Conservation (phyloP, 1,140 invertebrate species). For the Pseudomyrmex concolor region DNA sequence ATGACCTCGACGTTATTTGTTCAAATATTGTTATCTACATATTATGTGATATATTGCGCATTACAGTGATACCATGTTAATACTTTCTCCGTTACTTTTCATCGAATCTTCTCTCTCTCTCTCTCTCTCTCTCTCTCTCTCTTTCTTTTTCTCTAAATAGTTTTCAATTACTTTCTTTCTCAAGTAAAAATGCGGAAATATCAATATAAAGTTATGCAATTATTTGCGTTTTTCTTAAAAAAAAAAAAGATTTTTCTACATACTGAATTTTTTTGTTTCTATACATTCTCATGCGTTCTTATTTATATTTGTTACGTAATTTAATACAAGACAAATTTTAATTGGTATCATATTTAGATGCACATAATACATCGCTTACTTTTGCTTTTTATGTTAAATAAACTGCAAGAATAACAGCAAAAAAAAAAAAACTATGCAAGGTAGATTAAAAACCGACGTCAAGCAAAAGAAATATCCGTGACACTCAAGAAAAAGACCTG, state of each 20-base stretch:
- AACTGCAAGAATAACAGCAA: background rate
- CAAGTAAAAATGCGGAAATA: background rate
- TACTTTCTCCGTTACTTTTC: background rate
- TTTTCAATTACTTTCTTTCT: background rate
- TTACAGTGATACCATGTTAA: background rate
- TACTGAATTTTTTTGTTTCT: too few species aligned
- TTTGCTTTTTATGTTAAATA: background rate
- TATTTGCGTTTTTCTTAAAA: background rate
- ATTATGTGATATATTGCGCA: background rate
- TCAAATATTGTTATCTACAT: slow-evolving; percentile 14
- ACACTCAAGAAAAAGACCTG: slow-evolving; percentile 6
- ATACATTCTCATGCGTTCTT: too few species aligned
- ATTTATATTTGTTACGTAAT: too few species aligned
- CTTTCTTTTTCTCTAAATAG: background rate
- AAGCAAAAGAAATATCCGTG: slow-evolving; percentile 1
- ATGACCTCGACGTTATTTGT: slow-evolving; percentile 6
- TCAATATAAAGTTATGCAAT: background rate
- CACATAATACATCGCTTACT: background rate
- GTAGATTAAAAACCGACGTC: slow-evolving; percentile 5
- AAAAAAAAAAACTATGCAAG: background rate
- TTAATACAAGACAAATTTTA: too few species aligned
- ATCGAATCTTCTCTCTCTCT: background rate
- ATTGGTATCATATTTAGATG: too few species aligned
- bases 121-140: background rate
- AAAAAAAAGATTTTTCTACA: too few species aligned